Evolutionary conservation across 2,113 vertebrate genomes (phyloP).

Genomic region (Otus sunia): DNA sequence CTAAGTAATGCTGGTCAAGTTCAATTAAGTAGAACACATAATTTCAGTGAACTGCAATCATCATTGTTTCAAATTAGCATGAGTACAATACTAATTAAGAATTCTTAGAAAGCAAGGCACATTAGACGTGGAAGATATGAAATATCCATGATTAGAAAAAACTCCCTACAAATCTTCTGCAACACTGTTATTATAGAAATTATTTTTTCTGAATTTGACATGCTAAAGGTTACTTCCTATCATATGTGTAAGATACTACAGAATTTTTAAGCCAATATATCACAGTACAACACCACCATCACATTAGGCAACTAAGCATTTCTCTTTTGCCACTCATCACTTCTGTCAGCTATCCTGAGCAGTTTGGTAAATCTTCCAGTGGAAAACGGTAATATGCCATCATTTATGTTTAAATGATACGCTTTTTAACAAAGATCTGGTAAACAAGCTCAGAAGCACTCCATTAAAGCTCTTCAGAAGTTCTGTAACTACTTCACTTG

Average conservation of each 20-base stretch:
- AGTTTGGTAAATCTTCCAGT: not conserved
- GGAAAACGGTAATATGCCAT: not conserved
- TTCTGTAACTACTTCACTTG: not conserved
- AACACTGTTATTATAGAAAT: not conserved
- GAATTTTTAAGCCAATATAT: not conserved
- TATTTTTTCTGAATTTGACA: constrained; percentile 28
- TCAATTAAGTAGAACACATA: constrained; percentile 50
- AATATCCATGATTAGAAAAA: constrained; percentile 34
- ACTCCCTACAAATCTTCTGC: constrained; percentile 8
- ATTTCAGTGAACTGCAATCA: constrained; percentile 44
- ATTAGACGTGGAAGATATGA: constrained; percentile 18
- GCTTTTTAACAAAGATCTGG: constrained; percentile 7
- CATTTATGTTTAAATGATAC: not conserved
- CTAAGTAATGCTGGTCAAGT: constrained; percentile 40
- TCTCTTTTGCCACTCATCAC: not conserved
- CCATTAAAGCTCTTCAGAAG: constrained; percentile 10
- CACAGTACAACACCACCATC: not conserved
- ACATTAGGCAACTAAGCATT: not conserved
- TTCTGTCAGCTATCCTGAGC: not conserved
- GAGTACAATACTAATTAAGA: constrained; percentile 59
- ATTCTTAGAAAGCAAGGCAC: constrained; percentile 43
- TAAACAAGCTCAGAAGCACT: constrained; percentile 26
- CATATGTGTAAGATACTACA: not conserved
- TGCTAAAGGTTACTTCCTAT: not conserved
- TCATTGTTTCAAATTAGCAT: constrained; percentile 41